Evolutionary conservation across 2,113 vertebrate genomes (phyloP).

Genomic region (Manacus vitellinus): DNA sequence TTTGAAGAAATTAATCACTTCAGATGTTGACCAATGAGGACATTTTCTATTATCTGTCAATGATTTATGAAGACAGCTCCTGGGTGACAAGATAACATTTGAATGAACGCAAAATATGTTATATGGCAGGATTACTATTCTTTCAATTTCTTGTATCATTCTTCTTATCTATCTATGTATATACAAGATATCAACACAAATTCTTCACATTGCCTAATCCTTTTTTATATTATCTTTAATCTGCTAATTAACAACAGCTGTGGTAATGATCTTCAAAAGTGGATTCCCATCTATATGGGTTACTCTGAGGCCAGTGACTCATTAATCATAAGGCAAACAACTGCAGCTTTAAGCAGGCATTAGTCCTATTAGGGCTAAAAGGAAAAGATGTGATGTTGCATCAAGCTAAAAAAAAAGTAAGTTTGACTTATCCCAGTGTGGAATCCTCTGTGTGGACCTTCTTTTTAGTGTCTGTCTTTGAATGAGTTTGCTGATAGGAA

Average conservation of each 20-base stretch:
- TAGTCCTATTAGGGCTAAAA: background rate
- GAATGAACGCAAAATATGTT: background rate
- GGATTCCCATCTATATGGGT: background rate
- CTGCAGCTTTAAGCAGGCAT: background rate
- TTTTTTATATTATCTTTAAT: background rate
- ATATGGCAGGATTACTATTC: background rate
- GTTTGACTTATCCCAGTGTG: background rate
- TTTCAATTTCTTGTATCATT: background rate
- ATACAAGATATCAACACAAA: background rate
- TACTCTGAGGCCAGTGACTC: background rate
- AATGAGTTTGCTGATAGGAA: background rate
- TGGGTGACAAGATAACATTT: background rate
- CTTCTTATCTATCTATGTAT: background rate
- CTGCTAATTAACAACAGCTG: background rate
- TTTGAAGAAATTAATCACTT: conserved; percentile 24
- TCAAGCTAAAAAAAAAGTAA: background rate
- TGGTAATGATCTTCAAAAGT: background rate
- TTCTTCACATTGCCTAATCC: background rate
- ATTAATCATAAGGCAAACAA: background rate
- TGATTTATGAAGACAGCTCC: background rate
- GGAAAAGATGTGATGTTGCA: background rate
- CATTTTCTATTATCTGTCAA: background rate
- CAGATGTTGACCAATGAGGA: background rate
- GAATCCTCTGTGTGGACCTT: background rate
- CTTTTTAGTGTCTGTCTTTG: background rate